Percentiles rank a stretch among this genome's conserved stretches.
phyloP scores from a whole-genome alignment of 2,888 invertebrate genomes.

The Ichneumoninae sp. region DNA sequence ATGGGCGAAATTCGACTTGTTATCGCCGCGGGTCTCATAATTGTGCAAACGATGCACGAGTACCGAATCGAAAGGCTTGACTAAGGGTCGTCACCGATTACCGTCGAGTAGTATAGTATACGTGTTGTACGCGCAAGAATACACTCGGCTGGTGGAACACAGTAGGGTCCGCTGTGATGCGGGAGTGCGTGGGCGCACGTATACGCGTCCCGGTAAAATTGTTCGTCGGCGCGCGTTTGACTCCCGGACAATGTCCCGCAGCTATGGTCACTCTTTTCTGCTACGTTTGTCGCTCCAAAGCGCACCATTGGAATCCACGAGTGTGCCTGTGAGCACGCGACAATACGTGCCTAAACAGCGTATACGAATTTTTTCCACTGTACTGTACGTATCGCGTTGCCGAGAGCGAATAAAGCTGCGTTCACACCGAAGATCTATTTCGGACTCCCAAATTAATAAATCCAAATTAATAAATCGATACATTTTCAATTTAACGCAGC shows the following conservation, averaged over 20 bases:
- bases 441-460: not conserved
- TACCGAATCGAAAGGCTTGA: conserved; percentile 53
- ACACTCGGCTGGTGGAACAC: not conserved
- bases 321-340: conserved; percentile 23
- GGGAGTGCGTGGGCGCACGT: conserved; percentile 47
- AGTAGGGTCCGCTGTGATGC: conserved; percentile 28
- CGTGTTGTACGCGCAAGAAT: not conserved
- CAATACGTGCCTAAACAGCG: conserved; percentile 15
- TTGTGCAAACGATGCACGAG: conserved; percentile 19
- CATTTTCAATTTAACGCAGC: not conserved
- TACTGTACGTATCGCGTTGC: conserved; percentile 15
- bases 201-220: conserved; percentile 53
- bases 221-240: conserved; percentile 56
- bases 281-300: conserved; percentile 52
- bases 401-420: conserved; percentile 25
- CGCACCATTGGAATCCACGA: conserved; percentile 31
- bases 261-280: conserved; percentile 12
- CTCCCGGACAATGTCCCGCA: conserved; percentile 40
- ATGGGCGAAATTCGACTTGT: not conserved
- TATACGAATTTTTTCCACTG: conserved; percentile 33
- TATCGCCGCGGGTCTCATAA: conserved; percentile 1
- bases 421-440: conserved; percentile 15
- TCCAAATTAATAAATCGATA: too few species aligned
- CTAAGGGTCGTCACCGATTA: conserved; percentile 46
- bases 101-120: conserved; percentile 11